Evolutionary conservation across 2,797 vertebrate species (phyloP).

Genomic region (Fistularia tabacaria): DNA sequence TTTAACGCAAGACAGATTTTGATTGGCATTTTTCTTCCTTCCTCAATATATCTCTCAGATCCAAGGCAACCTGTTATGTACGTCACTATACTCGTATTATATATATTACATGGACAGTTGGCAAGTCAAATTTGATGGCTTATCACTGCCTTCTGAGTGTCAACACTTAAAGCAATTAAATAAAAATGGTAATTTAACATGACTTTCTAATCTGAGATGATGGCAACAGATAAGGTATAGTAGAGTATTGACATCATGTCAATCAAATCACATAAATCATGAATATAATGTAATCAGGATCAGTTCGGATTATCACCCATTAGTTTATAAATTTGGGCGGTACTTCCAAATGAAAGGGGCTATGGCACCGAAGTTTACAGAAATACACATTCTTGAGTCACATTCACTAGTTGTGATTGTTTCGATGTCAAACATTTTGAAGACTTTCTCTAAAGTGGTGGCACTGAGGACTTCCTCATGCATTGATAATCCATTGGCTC

Average conservation of each 20-base stretch:
- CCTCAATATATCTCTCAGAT: constrained; percentile 29
- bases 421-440: constrained; percentile 44
- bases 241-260: constrained; percentile 9
- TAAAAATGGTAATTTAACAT: constrained; percentile 45
- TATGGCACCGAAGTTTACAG: constrained; percentile 28
- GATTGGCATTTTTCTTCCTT: constrained; percentile 28
- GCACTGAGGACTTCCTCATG: constrained; percentile 66
- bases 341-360: background rate
- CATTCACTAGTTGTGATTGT: constrained; percentile 31
- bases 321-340: too few species aligned
- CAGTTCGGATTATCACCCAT: too few species aligned
- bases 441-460: constrained; percentile 52
- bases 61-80: constrained; percentile 25
- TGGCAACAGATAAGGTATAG: constrained; percentile 58
- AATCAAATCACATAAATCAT: too few species aligned
- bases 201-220: constrained; percentile 59
- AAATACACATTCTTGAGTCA: constrained; percentile 20
- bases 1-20: constrained; percentile 46
- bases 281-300: too few species aligned
- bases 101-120: constrained; percentile 25
- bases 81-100: constrained; percentile 41
- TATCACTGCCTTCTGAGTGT: constrained; percentile 40
- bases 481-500: constrained; percentile 64
- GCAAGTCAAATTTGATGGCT: constrained; percentile 2
- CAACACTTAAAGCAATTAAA: constrained; percentile 42